Evolutionary conservation across 2,888 invertebrate genomes (phyloP).

Genomic region (Stratiomys singularior): DNA sequence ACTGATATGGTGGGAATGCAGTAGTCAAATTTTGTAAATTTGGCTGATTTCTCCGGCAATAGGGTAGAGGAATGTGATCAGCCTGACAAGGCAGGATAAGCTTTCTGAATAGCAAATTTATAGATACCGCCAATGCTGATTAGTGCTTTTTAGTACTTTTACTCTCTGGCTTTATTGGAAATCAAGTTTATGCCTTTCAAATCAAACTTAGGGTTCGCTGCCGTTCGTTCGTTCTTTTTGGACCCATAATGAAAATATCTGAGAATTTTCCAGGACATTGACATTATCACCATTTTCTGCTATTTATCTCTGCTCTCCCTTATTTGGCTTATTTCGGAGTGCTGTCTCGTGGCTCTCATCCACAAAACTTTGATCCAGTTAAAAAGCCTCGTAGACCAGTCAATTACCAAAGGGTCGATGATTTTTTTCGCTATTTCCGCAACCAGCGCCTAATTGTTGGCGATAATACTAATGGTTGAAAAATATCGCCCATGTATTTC

Average conservation of each 20-base stretch:
- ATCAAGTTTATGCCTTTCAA: too few species aligned
- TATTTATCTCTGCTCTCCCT: neutral
- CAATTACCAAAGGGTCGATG: constrained; percentile 35
- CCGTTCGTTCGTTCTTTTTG: too few species aligned
- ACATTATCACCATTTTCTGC: too few species aligned
- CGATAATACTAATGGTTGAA: constrained; percentile 23
- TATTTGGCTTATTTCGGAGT: neutral
- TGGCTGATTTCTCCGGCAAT: neutral
- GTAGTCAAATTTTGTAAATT: constrained; percentile 33
- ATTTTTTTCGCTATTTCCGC: constrained; percentile 11
- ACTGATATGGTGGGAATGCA: constrained; percentile 19
- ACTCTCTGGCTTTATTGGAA: too few species aligned
- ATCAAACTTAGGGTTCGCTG: too few species aligned
- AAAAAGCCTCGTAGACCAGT: constrained; percentile 14
- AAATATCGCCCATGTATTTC: neutral
- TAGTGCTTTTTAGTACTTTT: too few species aligned
- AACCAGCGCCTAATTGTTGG: constrained; percentile 26
- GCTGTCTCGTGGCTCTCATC: neutral
- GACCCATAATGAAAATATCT: too few species aligned
- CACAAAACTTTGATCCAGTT: neutral
- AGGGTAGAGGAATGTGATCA: neutral
- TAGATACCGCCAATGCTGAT: too few species aligned
- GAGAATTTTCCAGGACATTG: too few species aligned
- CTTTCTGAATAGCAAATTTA: too few species aligned
- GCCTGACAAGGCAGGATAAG: too few species aligned